Base-by-base conservation (phyloP, 1,140 invertebrate species). In the Arion vulgaris region DNA sequence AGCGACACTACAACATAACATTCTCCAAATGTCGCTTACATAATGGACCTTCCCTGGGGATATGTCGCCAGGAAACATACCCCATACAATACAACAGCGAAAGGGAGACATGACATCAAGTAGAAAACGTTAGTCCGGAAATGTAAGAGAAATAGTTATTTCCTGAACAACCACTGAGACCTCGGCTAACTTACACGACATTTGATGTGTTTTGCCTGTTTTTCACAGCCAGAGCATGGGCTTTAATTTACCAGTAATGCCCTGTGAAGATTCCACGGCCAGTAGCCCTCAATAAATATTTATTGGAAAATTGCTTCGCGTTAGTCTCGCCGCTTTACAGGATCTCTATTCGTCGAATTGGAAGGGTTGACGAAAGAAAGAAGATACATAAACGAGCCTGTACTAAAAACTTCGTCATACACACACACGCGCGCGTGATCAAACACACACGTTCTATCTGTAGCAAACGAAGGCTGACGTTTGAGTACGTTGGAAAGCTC, bases 281-380 rank as follows among this genome's bases (percentile, higher is more conserved):
- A 66, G 62, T 34, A 15, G 28, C 0, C n/a, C 62, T 66, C 62
- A 66, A 66, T 66, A 66, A 66, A 66, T 66, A 66, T 66, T 66
- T 66, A 66, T 66, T 66, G 62, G 62, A 32, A 66, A 66, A 66
- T 66, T 66, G 62, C 62, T 32, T 66, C n/a, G n/a, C 28, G 62
- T 66, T 66, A 66, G 62, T 66, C n/a, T 32, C 62, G 1, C 19
- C 11, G 28, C 62, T 66, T 66, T 32, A 66, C 28, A 66, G 32
- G n/a, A 32, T 28, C 62, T 66, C n/a, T 32, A 32, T 23, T 32
- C 62, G 5, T 11, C 11, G 62, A 17, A 28, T 32, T 28, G 62
- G 28, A 66, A 66, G 7, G 62, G 62, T 66, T 28, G n/a, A 66
- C 62, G 62, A 66, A 5, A 66, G 5, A 66, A 66, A 66, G 28